Conservation (phyloP, 2,113 vertebrate genomes). For the Pituophis catenifer region DNA sequence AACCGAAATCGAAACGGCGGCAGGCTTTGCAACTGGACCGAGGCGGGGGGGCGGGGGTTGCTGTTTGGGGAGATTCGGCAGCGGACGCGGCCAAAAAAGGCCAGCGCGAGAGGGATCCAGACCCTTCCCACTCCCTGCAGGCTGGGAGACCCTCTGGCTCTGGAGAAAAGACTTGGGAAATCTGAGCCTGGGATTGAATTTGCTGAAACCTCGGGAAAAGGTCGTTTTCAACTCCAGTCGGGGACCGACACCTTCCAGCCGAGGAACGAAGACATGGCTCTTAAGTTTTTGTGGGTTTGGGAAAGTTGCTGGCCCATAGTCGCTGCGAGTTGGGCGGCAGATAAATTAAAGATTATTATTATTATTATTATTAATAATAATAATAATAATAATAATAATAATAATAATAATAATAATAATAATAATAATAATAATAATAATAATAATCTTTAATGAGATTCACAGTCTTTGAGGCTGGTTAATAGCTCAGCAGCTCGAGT, state of each 20-base stretch:
- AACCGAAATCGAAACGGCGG: neutral
- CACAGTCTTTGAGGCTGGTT: no score
- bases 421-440: no score
- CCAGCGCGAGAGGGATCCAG: neutral
- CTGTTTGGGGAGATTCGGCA: neutral
- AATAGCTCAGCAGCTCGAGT: no score
- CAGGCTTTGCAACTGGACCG: neutral
- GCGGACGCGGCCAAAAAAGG: neutral
- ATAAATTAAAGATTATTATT: neutral
- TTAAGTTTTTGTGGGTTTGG: neutral
- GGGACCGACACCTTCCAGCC: neutral
- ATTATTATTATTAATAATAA: no score
- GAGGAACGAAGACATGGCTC: neutral
- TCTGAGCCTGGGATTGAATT: neutral
- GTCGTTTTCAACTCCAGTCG: neutral
- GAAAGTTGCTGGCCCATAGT: neutral
- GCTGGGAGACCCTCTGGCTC: neutral
- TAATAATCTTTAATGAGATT: no score
- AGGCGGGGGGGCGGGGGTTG: neutral
- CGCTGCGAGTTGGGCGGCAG: neutral
- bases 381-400: no score
- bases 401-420: no score
- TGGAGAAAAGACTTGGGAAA: neutral
- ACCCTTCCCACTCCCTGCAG: neutral
- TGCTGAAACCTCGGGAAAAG: neutral